Percentiles rank a stretch among this genome's conserved stretches.
phyloP scores from a whole-genome alignment of 2,888 invertebrate species.

The Volucella zonaria region DNA sequence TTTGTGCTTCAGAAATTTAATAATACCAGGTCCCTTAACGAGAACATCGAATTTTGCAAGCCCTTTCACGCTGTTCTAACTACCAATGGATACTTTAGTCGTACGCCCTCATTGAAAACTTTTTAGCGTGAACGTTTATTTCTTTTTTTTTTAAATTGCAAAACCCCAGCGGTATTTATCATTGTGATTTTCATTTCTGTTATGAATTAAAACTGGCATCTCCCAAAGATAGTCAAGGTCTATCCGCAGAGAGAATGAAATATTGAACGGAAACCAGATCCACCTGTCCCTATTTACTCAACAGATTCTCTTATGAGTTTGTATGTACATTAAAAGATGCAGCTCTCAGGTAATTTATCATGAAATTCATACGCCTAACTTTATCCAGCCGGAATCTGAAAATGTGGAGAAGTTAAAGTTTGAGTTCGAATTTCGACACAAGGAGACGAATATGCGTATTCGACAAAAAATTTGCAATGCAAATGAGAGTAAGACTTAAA shows the following conservation, averaged over 20 bases:
- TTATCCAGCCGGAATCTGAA: neutral
- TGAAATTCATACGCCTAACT: conserved; percentile 38
- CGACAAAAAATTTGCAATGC: conserved; percentile 48
- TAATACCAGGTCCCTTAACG: neutral
- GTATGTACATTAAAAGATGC: conserved; percentile 5
- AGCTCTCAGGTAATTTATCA: conserved; percentile 38
- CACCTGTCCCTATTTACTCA: conserved; percentile 18
- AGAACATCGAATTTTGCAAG: neutral
- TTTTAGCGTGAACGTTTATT: neutral
- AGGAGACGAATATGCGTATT: conserved; percentile 32
- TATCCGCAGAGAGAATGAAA: neutral
- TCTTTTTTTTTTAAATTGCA: conserved; percentile 29
- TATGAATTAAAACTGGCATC: conserved; percentile 51
- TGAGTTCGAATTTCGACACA: conserved; percentile 1
- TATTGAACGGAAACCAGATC: neutral
- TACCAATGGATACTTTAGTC: neutral
- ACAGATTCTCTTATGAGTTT: conserved; percentile 12
- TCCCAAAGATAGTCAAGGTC: conserved; percentile 28
- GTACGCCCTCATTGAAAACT: neutral
- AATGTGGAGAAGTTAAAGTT: too few relatives aligned
- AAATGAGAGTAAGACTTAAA: conserved; percentile 22
- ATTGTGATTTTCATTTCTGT: conserved; percentile 44
- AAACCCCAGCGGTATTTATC: conserved; percentile 31
- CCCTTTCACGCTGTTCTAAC: too few relatives aligned
- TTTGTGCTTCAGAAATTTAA: neutral